A percentile compares a stretch with the other conserved stretches of the same genome.
phyloP scores from a whole-genome alignment of 2,888 invertebrate species.

The Orchestes rusci region DNA sequence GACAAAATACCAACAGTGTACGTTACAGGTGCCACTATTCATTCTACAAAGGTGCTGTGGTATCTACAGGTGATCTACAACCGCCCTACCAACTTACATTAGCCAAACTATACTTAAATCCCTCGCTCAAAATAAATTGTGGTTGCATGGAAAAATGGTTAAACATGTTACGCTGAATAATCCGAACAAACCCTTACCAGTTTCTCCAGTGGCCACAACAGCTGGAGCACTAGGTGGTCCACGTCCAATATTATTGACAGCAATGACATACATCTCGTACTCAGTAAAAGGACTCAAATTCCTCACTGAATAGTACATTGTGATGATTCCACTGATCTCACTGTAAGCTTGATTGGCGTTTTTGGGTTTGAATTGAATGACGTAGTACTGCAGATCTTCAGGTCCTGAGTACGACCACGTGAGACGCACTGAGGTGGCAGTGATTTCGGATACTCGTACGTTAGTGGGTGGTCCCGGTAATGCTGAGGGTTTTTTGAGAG shows the following conservation, averaged over 20 bases:
- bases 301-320: constrained; percentile 86
- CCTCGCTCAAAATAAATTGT: too few species aligned
- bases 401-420: constrained; percentile 88
- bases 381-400: constrained; percentile 90
- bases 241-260: constrained; percentile 89
- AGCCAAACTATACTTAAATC: too few species aligned
- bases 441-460: constrained; percentile 86
- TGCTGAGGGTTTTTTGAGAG: constrained; percentile 53
- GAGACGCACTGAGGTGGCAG: constrained; percentile 85
- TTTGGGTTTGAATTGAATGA: constrained; percentile 94
- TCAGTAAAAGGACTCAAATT: constrained; percentile 89
- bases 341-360: constrained; percentile 86
- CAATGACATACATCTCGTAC: constrained; percentile 94
- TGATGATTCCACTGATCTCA: constrained; percentile 88
- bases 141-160: too few species aligned
- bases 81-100: too few species aligned
- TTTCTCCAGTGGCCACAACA: constrained; percentile 92
- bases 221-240: constrained; percentile 84
- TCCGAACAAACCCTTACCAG: too few species aligned
- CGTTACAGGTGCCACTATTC: too few species aligned
- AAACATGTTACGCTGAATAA: too few species aligned
- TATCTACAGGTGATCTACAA: too few species aligned
- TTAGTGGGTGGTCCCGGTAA: constrained; percentile 86
- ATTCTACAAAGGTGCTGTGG: too few species aligned
- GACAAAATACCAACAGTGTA: too few species aligned